phyloP scores from a whole-genome alignment of 2,113 vertebrate genomes.

The Podocnemis expansa region DNA sequence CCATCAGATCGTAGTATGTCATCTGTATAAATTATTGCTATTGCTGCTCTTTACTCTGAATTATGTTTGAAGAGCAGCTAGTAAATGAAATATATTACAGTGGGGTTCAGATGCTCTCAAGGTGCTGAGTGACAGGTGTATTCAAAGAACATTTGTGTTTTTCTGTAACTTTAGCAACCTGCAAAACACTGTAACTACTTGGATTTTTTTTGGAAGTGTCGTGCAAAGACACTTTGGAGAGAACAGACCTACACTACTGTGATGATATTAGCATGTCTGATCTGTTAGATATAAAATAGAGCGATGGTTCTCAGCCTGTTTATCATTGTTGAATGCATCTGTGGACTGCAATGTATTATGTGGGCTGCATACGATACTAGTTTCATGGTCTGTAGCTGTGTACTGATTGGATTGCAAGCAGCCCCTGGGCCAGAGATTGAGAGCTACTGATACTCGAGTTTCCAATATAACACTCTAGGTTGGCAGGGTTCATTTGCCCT shows the following conservation, averaged over 20 bases:
- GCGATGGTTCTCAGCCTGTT: too few relatives aligned
- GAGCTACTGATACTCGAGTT: too few relatives aligned
- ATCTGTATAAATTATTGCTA: neutral
- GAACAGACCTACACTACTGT: neutral
- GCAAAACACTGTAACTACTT: neutral
- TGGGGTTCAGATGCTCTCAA: neutral
- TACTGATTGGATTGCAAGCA: too few relatives aligned
- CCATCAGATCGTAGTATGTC: neutral
- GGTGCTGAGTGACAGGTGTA: neutral
- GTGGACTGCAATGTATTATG: too few relatives aligned
- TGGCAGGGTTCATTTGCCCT: too few relatives aligned
- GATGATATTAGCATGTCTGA: neutral
- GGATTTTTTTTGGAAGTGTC: rapidly evolving
- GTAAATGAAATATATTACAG: neutral
- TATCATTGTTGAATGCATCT: too few relatives aligned
- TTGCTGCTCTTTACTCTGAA: neutral
- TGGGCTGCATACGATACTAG: too few relatives aligned
- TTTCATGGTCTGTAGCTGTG: too few relatives aligned
- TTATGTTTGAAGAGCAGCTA: neutral
- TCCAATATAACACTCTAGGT: too few relatives aligned
- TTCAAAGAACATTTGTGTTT: neutral
- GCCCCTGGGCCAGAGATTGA: too few relatives aligned
- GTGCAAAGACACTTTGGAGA: neutral
- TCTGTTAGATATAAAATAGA: too few relatives aligned
- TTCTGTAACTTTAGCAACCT: rapidly evolving